Conservation (phyloP, 2,888 invertebrate species). For the Sclerodermus sp. region DNA sequence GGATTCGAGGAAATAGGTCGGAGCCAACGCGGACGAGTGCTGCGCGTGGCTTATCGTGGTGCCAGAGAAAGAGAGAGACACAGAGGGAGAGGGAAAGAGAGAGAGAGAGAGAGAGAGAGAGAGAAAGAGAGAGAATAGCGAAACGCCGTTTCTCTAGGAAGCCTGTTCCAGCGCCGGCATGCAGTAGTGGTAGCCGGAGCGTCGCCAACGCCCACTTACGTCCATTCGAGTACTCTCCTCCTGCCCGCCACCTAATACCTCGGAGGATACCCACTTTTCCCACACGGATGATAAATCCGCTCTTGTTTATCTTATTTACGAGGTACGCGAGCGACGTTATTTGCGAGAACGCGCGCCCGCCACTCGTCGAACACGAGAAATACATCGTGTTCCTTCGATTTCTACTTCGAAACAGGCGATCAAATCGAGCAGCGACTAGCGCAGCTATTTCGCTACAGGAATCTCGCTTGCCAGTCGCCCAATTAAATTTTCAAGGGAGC, state of each 20-base stretch:
- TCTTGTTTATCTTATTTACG: no score
- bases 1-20: conserved; percentile 15
- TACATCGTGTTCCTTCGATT: no score
- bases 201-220: conserved; percentile 3
- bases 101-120: background rate
- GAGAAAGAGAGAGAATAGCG: background rate
- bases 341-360: no score
- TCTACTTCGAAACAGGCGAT: no score
- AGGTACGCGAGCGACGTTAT: no score
- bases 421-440: no score
- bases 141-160: background rate
- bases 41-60: background rate
- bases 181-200: background rate
- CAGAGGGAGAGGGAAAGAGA: background rate
- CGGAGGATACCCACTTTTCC: background rate
- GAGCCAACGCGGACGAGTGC: background rate
- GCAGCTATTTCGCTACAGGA: no score
- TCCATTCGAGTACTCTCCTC: background rate
- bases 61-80: background rate
- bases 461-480: no score
- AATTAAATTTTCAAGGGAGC: background rate
- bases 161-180: background rate
- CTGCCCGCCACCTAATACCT: background rate
- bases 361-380: no score
- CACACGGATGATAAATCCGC: no score